Conservation (phyloP, 1,140 invertebrate species). For the Hirudo medicinalis region DNA sequence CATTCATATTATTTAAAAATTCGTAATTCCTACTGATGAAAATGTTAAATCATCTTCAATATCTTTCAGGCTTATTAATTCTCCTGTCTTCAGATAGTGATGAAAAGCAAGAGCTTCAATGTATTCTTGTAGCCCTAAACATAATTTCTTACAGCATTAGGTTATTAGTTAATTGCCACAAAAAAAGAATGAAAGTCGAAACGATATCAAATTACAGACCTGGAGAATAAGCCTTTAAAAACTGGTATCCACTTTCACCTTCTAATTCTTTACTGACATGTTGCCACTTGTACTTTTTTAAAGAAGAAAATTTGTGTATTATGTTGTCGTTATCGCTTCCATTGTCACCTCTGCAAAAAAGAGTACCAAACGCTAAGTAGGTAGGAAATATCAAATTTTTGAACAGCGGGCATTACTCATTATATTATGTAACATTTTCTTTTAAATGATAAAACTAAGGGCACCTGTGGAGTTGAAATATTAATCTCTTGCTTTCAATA, state of each 20-base stretch:
- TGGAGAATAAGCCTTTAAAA: conserved; percentile 56
- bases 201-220: conserved; percentile 30
- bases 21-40: background rate
- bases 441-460: conserved; percentile 17
- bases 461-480: conserved; percentile 65
- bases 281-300: background rate
- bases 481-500: conserved; percentile 77
- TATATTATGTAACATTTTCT: conserved; percentile 40
- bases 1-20: background rate
- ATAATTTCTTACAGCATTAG: background rate
- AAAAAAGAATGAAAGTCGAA: background rate
- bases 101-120: conserved; percentile 6
- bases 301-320: background rate
- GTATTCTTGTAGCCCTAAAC: background rate
- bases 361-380: background rate
- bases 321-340: background rate
- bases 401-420: background rate
- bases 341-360: conserved; percentile 3
- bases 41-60: background rate
- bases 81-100: background rate
- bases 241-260: conserved; percentile 56
- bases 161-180: background rate
- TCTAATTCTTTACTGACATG: conserved; percentile 30
- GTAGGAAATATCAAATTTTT: conserved; percentile 4
- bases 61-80: background rate